A percentile compares a stretch with the other conserved stretches of the same genome.
Evolutionary conservation across 2,888 invertebrate species (phyloP).

Genomic region (Carpatolechia fugitivella): DNA sequence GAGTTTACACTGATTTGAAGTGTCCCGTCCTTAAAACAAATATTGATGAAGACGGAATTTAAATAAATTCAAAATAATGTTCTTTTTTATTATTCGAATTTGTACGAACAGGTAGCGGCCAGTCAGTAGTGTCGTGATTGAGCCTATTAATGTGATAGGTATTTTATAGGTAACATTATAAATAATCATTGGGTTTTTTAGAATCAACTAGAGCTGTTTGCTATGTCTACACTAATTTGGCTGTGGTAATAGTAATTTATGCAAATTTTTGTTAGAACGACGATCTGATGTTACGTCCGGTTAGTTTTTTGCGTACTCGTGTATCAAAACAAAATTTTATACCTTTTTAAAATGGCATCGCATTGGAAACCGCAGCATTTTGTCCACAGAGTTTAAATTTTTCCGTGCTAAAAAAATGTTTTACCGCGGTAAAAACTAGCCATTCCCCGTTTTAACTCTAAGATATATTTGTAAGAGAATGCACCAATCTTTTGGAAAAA

Average conservation of each 20-base stretch:
- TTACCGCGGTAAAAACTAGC: no score
- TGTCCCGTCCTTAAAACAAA: conserved; percentile 26
- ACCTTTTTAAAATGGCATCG: background rate
- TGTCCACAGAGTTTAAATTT: background rate
- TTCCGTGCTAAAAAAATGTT: no score
- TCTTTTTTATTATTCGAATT: conserved; percentile 43
- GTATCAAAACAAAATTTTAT: background rate
- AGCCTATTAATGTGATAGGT: conserved; percentile 34
- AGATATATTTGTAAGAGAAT: no score
- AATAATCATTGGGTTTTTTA: background rate
- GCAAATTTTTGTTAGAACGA: conserved; percentile 59
- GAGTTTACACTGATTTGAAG: conserved; percentile 34
- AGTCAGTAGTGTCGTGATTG: conserved; percentile 44
- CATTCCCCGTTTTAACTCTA: no score
- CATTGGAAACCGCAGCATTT: no score
- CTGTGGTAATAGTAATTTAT: conserved; percentile 48
- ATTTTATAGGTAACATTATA: conserved; percentile 19
- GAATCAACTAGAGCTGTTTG: conserved; percentile 15
- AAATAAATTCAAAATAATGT: conserved; percentile 58
- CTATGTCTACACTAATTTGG: conserved; percentile 43
- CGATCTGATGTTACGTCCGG: conserved; percentile 50
- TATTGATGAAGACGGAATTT: conserved; percentile 36
- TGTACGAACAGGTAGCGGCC: conserved; percentile 67
- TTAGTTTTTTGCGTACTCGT: background rate
- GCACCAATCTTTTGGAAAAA: no score